Evolutionary conservation across 2,797 vertebrate genomes (phyloP), one percentile per base, ranked within the genome.

Genomic region (Lepus townsendii): DNA sequence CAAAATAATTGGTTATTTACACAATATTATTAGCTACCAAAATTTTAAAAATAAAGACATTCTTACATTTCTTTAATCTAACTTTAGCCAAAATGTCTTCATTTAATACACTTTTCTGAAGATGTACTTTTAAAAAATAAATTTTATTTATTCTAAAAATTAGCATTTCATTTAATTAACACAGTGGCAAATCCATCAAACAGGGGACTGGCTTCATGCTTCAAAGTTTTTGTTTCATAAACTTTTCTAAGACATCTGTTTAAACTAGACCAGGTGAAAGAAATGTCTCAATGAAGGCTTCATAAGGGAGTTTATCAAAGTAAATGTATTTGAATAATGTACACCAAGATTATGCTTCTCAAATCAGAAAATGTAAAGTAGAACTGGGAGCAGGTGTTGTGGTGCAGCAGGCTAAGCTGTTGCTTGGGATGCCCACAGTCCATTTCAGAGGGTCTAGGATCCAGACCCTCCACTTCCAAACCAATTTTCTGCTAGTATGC

Each of bases 171-270:
- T 85, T 87, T 90, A 52, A 0, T 27, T 52, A 80, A 19, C 11
- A 63, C 7, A 30, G 5, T 54, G 42, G 0, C 24, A 4, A 72
- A 13, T 79, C 35, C 65, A 35, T 73, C 57, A 24, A 69, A 83
- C 13, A 75, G 32, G 60, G 4, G 78, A 13, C 11, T 47, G 10
- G 3, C 5, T 52, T 91, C 38, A 12, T 68, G 8, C 27, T 50
- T 82, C 8, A 71, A 75, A 24, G 1, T 63, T 72, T 92, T 91
- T 42, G 69, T 65, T 83, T 86, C 17, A 83, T 77, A 92, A 84
- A 65, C 11, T 73, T 71, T 82, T 24, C 20, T 57, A 73, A 86
- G 9, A 80, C 5, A 32, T 12, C 17, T 73, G 32, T 13, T 57
- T 83, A 86, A 63, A 62, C 6, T 42, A 71, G 73, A 12, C 7